A percentile compares a stretch with the other conserved stretches of the same genome.
Evolutionary conservation across 2,797 vertebrate species (phyloP).

Genomic region (Neopelma chrysocephalum): DNA sequence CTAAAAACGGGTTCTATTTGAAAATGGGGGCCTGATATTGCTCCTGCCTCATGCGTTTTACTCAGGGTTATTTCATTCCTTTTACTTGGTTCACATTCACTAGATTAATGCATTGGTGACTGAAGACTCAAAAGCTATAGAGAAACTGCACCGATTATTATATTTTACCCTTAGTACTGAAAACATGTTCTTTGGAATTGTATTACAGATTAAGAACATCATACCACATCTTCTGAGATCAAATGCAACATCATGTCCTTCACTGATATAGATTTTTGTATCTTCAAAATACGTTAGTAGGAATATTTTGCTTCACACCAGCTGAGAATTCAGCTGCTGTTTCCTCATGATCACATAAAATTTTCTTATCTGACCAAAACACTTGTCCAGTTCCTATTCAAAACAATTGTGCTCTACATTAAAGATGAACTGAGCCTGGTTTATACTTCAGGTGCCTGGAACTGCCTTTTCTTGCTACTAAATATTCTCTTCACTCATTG

Average conservation of each 20-base stretch:
- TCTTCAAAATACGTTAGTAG: not conserved
- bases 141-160: not conserved
- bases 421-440: not conserved
- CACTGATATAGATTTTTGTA: not conserved
- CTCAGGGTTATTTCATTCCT: not conserved
- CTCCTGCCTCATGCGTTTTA: not conserved
- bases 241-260: not conserved
- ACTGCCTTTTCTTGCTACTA: not conserved
- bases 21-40: not conserved
- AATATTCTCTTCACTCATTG: not conserved
- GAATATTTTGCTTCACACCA: not conserved
- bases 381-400: not conserved
- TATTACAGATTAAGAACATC: not conserved
- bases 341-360: not conserved
- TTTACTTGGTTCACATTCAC: not conserved
- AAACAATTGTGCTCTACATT: not conserved
- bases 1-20: not conserved
- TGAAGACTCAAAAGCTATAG: not conserved
- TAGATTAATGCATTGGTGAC: not conserved
- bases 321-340: not conserved
- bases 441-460: not conserved
- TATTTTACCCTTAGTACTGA: not conserved
- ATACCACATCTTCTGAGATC: not conserved
- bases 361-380: conserved; percentile 44
- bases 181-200: not conserved